Evolutionary conservation across 2,113 vertebrate species (phyloP), one percentile per base, ranked within the genome.

Genomic region (Anguilla japonica): DNA sequence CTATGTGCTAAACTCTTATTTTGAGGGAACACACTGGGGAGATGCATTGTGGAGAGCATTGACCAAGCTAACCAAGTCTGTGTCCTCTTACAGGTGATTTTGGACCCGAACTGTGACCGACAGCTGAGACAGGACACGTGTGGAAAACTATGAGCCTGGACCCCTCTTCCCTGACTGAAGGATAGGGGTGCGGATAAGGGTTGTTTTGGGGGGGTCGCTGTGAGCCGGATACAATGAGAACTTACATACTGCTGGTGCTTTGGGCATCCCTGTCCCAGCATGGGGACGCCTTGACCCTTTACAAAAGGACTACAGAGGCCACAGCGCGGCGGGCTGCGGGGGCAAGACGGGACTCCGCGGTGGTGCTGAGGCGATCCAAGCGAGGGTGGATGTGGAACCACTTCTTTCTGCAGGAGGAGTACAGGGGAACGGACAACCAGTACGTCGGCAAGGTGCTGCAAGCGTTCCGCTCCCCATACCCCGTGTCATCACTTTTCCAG

Each of bases 381-480:
- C 94, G 98, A 89, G 97, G 97, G 89, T 99, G 98, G 98, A 98
- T 98, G 97, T 99, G 98, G 98, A 99, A 98, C 92, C 98, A 99
- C 89, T 99, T 99, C 93, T 98, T 98, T 92, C 95, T 99, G 83
- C 94, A 98, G 94, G 98, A 99, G 90, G 98, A 99, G 87, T 99
- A 98, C 46, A 98, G 97, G 0, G 98, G 98, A 91, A 94, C 94
- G 0, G 98, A 98, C 83, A 94, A 97, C 88, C 98, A 98, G 82
- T 99, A 99, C 57, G 97, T 99, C 89, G 98, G 98, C 92, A 99
- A 99, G 97, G 98, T 99, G 97, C 60, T 90, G 96, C 88, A 81
- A 67, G 60, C 60, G 8, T 8, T 26, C 60, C n/a, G 6, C 71
- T 2, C 71, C 71, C n/a, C n/a, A 4, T 34, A 60, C 18, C 6